These are phyloP conservation scores for Heliconius melpomene DNA, from an alignment of 1,140 invertebrate species.

Conservation along the genomic window DNA sequence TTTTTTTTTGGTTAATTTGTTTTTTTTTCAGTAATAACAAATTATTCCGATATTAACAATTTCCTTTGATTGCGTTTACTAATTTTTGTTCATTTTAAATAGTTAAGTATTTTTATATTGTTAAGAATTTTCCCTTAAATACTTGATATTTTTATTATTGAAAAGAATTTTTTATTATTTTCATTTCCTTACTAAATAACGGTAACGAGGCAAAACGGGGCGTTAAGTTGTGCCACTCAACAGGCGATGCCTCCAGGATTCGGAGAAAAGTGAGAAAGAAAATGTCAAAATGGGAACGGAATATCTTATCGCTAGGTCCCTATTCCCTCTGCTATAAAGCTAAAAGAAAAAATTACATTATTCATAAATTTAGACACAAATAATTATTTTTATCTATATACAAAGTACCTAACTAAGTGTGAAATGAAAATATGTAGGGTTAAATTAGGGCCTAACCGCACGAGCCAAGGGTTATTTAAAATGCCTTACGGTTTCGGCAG, in stretches of 20 bases:
- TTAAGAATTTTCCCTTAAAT: no score
- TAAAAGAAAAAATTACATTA: neutral
- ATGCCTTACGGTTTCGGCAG: slow-evolving; percentile 43
- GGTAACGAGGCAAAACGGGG: neutral
- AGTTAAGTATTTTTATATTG: no score
- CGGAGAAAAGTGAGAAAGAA: neutral
- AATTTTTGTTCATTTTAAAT: no score
- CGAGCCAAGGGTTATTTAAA: slow-evolving; percentile 49
- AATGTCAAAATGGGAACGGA: neutral
- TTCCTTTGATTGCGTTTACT: no score
- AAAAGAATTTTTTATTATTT: neutral
- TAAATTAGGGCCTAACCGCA: slow-evolving; percentile 40
- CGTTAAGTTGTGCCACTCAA: neutral
- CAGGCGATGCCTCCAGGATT: neutral
- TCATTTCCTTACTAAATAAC: neutral
- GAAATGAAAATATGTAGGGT: slow-evolving; percentile 20
- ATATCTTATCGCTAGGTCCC: neutral
- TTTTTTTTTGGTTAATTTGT: no score
- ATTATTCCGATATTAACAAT: no score
- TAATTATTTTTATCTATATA: neutral
- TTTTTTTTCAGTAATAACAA: no score
- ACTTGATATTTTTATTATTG: no score
- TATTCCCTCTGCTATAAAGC: neutral
- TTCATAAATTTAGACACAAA: neutral
- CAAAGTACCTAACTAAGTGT: neutral